A percentile compares a stretch with the other conserved stretches of the same genome.
These are phyloP conservation scores for Anticlea derivata DNA, from an alignment of 2,888 invertebrate species.

Conservation along the genomic window DNA sequence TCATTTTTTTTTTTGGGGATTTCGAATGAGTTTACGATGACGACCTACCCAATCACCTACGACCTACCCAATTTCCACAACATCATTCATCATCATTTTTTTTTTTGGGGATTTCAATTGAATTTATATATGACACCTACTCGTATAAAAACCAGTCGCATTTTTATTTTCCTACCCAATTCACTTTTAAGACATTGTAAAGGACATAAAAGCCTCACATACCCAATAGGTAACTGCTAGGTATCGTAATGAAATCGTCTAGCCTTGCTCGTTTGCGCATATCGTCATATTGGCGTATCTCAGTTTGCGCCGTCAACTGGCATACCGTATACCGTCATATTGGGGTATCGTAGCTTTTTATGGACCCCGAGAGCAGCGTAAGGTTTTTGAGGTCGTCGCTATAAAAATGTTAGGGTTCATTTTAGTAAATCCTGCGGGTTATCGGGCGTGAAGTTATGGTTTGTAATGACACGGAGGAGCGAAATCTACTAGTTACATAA, in stretches of 20 bases:
- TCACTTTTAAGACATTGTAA: too few species aligned
- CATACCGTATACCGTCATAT: constrained; percentile 21
- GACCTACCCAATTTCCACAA: too few species aligned
- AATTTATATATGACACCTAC: too few species aligned
- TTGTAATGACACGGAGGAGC: background rate
- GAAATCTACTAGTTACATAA: too few species aligned
- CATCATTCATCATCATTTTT: too few species aligned
- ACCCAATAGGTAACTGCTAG: constrained; percentile 23
- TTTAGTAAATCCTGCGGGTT: constrained; percentile 16
- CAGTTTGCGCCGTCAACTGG: constrained; percentile 10
- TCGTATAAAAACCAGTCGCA: too few species aligned
- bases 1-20: too few species aligned
- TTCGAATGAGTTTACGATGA: too few species aligned
- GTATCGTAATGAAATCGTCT: constrained; percentile 41
- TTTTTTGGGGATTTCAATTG: too few species aligned
- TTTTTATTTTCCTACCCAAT: too few species aligned
- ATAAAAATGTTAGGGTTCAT: constrained; percentile 18
- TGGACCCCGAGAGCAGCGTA: constrained; percentile 17
- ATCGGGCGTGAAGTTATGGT: background rate
- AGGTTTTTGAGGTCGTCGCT: constrained; percentile 19
- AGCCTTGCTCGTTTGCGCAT: constrained; percentile 35
- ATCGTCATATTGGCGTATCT: constrained; percentile 21
- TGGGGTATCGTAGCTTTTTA: constrained; percentile 30
- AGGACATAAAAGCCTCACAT: background rate
- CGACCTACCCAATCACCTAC: too few species aligned